Evolutionary conservation across 2,113 vertebrate genomes (phyloP).

Genomic region (Ardeotis arabs): DNA sequence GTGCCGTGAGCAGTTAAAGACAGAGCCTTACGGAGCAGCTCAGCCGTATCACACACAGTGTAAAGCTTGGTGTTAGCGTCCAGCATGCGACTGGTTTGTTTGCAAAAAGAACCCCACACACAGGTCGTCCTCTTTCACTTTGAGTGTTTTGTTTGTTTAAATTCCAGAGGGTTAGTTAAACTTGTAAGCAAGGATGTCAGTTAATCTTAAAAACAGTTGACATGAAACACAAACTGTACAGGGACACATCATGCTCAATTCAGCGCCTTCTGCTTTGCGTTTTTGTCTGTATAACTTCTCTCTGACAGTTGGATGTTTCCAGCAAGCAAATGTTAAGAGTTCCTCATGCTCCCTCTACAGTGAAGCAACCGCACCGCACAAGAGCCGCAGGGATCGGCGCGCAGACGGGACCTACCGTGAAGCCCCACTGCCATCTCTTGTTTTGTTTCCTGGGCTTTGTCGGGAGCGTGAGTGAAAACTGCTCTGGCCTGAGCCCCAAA

Average conservation of each 20-base stretch:
- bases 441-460: not conserved
- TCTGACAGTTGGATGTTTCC: conserved; percentile 68
- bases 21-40: conserved; percentile 87
- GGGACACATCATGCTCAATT: conserved; percentile 89
- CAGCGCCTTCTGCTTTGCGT: conserved; percentile 58
- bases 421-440: not conserved
- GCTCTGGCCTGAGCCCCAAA: not conserved
- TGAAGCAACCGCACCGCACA: conserved; percentile 66
- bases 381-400: not conserved
- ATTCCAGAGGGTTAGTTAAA: conserved; percentile 91
- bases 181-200: conserved; percentile 96
- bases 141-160: conserved; percentile 75
- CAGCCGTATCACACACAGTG: conserved; percentile 89
- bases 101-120: conserved; percentile 76
- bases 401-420: not conserved
- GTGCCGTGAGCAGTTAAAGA: conserved; percentile 84
- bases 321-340: conserved; percentile 79
- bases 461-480: not conserved
- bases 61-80: conserved; percentile 97
- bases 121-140: conserved; percentile 75
- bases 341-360: conserved; percentile 72
- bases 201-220: conserved; percentile 85
- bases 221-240: conserved; percentile 78
- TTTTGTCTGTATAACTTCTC: not conserved
- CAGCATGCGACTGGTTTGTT: conserved; percentile 88